Evolutionary conservation across 1,140 invertebrate genomes (phyloP).

Genomic region (Berghia stephanieae): DNA sequence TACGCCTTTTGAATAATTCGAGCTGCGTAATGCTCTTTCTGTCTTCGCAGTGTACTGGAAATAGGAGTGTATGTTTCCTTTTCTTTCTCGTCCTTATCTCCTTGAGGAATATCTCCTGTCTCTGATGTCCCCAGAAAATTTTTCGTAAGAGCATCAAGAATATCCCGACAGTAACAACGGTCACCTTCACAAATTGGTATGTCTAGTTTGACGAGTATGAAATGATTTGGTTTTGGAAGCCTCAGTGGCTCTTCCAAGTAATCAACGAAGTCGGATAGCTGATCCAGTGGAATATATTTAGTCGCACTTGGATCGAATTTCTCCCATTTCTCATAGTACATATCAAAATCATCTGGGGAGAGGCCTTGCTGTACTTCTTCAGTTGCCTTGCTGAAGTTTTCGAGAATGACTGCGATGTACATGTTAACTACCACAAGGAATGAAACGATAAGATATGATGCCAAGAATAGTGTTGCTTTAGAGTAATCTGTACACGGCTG

Average conservation of each 20-base stretch:
- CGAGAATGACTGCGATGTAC: constrained; percentile 99
- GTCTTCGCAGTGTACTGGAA: constrained; percentile 91
- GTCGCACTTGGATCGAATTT: constrained; percentile 97
- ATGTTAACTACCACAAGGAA: constrained; percentile 99
- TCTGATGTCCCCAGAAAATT: constrained; percentile 92
- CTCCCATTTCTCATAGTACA: constrained; percentile 99
- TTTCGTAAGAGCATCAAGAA: constrained; percentile 87
- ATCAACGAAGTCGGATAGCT: constrained; percentile 93
- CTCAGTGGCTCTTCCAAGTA: constrained; percentile 72
- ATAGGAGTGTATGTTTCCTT: constrained; percentile 90
- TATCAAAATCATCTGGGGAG: constrained; percentile 98
- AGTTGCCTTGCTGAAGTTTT: constrained; percentile 97
- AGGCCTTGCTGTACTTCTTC: constrained; percentile 98
- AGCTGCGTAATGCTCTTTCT: constrained; percentile 95
- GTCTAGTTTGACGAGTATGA: constrained; percentile 98
- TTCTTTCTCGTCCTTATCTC: constrained; percentile 74
- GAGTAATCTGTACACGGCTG: constrained; percentile 85
- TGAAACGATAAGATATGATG: constrained; percentile 96
- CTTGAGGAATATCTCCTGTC: constrained; percentile 74
- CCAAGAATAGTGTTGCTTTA: constrained; percentile 92
- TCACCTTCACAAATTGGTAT: constrained; percentile 98
- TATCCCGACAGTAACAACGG: constrained; percentile 96
- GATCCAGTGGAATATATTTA: constrained; percentile 93
- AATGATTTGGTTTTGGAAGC: constrained; percentile 98
- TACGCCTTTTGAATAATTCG: constrained; percentile 93